Base-by-base conservation (phyloP, 2,888 invertebrate genomes). In the Elaeidobius kamerunicus region DNA sequence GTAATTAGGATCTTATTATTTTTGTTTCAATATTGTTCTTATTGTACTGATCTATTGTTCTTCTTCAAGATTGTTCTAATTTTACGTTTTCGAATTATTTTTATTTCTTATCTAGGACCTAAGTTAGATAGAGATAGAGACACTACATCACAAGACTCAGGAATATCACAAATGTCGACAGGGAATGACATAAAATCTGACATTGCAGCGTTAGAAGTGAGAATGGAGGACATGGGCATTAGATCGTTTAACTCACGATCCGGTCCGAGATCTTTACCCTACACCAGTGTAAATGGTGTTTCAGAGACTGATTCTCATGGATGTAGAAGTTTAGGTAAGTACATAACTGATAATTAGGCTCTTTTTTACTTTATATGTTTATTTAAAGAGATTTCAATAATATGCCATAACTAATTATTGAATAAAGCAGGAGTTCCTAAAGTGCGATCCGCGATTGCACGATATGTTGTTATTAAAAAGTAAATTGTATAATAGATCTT, bases 71-170 rank as follows among this genome's bases (percentile, higher is more conserved):
- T 16, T 38, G 9, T 17, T 9, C 17, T 6, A 38, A 16, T 38
- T 38, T 38, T 12, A 38, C 6, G 15, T 38, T 16, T 16, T 9
- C 38, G 2, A n/a, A 6, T 32, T 28, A 16, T 5, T 16, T 42
- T 9, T 42, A 14, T 7, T 11, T 41, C 38, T 60, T 58, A n/a
- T n/a, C 45, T 56, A 66, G 71, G 70, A 53, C 64, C 70, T 64
- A 74, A 80, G 63, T 71, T 81, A 60, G 74, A 75, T 57, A 67
- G 72, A 51, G 80, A 80, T 74, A 80, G 82, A 71, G 84, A 75
- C 62, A 85, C 85, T 62, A 86, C 87, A 14, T 91, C 90, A 59
- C 90, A 91, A 68, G 92, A 92, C 70, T 90, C 90, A 5, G 92
- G 92, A 3, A 92, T 92, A 65, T 88, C 88, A 58, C 91, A 91